Percentiles rank a stretch among this genome's conserved stretches.
phyloP scores from a whole-genome alignment of 2,797 vertebrate species.

The Mormyrus hasselquistii region DNA sequence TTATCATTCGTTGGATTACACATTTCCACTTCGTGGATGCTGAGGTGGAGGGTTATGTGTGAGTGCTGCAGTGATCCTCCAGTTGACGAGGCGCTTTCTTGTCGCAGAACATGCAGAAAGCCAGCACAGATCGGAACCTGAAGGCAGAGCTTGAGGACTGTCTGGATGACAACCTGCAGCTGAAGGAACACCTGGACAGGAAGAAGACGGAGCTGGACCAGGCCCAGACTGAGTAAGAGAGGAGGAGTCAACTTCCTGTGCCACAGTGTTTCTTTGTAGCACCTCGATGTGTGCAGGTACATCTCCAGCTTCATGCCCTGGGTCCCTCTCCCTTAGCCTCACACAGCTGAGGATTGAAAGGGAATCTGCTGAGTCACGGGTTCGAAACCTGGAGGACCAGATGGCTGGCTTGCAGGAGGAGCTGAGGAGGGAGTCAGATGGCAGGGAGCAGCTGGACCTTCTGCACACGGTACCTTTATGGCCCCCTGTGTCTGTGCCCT shows the following conservation, averaged over 20 bases:
- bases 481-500: background rate
- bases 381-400: slow-evolving; percentile 68
- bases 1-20: background rate
- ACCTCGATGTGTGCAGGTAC: background rate
- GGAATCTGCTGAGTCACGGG: slow-evolving; percentile 64
- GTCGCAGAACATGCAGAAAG: slow-evolving; percentile 43
- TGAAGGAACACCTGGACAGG: slow-evolving; percentile 68
- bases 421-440: slow-evolving; percentile 57
- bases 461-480: slow-evolving; percentile 63
- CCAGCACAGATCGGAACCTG: slow-evolving; percentile 51
- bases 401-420: slow-evolving; percentile 70
- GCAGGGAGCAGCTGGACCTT: slow-evolving; percentile 34
- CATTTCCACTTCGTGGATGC: background rate
- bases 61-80: background rate
- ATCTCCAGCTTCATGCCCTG: background rate
- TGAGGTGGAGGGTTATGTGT: background rate
- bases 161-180: slow-evolving; percentile 69
- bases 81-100: background rate
- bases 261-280: background rate
- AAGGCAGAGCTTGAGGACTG: slow-evolving; percentile 71
- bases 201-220: slow-evolving; percentile 72
- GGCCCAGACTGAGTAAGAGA: slow-evolving; percentile 75
- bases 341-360: slow-evolving; percentile 69
- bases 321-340: slow-evolving; percentile 54
- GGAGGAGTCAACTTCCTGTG: background rate